phyloP scores from a whole-genome alignment of 2,797 vertebrate species.

The Cynopterus sphinx region DNA sequence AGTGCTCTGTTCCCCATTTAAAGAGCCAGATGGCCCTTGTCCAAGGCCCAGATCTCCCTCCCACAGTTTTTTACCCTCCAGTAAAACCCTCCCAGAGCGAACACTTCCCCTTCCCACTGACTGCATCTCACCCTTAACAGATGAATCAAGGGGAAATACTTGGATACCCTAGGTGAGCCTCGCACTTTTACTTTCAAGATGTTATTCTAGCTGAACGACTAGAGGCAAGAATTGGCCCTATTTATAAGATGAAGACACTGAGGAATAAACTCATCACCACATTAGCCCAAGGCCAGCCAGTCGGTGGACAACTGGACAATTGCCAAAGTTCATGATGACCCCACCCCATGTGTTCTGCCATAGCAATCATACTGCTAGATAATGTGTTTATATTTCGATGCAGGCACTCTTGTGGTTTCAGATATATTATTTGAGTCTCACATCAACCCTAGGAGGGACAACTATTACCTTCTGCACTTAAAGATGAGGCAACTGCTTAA shows the following conservation, averaged over 20 bases:
- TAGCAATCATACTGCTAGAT: fast-evolving
- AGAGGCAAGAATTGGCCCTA: neutral
- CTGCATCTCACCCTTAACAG: neutral
- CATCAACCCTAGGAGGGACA: neutral
- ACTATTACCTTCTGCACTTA: neutral
- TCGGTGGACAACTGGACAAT: neutral
- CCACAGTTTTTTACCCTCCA: neutral
- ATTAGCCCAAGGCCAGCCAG: neutral
- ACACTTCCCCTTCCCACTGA: constrained; percentile 53
- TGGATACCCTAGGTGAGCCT: fast-evolving
- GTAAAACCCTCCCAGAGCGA: constrained; percentile 21
- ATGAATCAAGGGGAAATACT: neutral
- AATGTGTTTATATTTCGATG: neutral
- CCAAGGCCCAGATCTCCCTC: neutral
- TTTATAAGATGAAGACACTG: neutral
- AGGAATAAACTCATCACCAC: neutral
- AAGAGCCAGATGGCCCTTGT: neutral
- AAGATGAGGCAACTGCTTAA: neutral
- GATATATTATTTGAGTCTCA: neutral
- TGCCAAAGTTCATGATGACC: neutral
- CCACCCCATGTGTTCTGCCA: fast-evolving
- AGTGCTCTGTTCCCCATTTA: neutral
- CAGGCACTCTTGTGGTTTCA: neutral
- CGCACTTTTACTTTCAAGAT: neutral
- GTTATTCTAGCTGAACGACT: neutral